Evolutionary conservation across 2,797 vertebrate genomes (phyloP).

Genomic region (Oreonectes daqikongensis): DNA sequence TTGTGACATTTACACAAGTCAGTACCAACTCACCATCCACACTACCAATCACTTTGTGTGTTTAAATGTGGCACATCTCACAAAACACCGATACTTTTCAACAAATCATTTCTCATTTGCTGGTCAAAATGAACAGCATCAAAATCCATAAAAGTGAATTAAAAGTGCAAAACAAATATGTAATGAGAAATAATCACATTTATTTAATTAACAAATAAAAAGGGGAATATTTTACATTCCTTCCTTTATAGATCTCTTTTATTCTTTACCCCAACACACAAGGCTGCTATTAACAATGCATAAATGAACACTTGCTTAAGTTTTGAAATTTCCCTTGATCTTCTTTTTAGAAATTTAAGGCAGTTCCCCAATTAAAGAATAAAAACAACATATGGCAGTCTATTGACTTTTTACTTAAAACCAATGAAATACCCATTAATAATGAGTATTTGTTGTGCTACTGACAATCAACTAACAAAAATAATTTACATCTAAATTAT

Average conservation of each 20-base stretch:
- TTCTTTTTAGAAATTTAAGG: slow-evolving; percentile 78
- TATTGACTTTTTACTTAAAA: slow-evolving; percentile 11
- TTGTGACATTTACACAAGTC: background rate
- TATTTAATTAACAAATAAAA: slow-evolving; percentile 75
- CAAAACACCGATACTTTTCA: background rate
- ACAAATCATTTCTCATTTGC: background rate
- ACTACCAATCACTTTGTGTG: background rate
- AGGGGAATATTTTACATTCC: slow-evolving; percentile 34
- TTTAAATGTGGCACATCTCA: background rate
- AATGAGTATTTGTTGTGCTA: slow-evolving; percentile 78
- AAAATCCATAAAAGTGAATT: background rate
- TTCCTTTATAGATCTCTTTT: slow-evolving; percentile 9
- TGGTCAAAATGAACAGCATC: background rate
- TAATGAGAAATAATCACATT: slow-evolving; percentile 53
- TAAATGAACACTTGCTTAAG: slow-evolving; percentile 46
- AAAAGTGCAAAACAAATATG: slow-evolving; percentile 37
- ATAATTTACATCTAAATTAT: slow-evolving; percentile 67
- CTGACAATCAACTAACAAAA: slow-evolving; percentile 76
- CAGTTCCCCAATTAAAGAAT: slow-evolving; percentile 77
- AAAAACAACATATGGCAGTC: slow-evolving; percentile 65
- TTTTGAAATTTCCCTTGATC: slow-evolving; percentile 51
- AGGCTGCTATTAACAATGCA: slow-evolving; percentile 56
- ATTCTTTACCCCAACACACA: slow-evolving; percentile 45
- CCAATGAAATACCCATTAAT: slow-evolving; percentile 37
- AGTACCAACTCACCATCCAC: background rate